phyloP scores from a whole-genome alignment of 2,888 invertebrate genomes.

The Diploptera punctata region DNA sequence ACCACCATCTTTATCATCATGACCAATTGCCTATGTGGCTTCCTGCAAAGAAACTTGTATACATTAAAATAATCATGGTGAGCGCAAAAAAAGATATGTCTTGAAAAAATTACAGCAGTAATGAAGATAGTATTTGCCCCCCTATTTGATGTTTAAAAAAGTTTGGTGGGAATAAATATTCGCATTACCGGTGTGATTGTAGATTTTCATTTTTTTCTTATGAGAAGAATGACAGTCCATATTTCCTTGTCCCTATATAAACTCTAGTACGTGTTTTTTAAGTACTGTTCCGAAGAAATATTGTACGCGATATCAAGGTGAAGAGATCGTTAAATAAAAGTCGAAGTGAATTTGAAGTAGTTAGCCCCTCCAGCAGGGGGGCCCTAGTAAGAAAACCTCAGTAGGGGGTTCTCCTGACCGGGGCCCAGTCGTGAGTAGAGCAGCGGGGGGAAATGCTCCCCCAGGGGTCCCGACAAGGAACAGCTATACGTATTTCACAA shows the following conservation, averaged over 20 bases:
- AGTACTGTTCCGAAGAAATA: conserved; percentile 6
- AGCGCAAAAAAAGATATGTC: background rate
- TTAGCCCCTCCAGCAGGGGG: conserved; percentile 31
- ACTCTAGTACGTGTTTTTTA: background rate
- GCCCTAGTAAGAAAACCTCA: conserved; percentile 22
- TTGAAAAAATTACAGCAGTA: background rate
- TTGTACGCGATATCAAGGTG: conserved; percentile 17
- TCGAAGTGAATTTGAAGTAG: conserved; percentile 28
- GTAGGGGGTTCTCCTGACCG: conserved; percentile 31
- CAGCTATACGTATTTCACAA: conserved; percentile 28
- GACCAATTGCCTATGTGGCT: background rate
- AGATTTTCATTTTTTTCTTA: background rate
- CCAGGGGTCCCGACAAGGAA: conserved; percentile 26
- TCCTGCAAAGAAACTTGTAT: background rate
- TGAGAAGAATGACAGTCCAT: background rate
- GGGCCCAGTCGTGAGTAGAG: conserved; percentile 1
- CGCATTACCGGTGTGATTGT: background rate
- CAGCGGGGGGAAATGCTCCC: conserved; percentile 22
- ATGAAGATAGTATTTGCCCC: background rate
- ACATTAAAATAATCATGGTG: background rate
- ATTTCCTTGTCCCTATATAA: background rate
- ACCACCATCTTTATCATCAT: background rate
- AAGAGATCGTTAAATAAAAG: conserved; percentile 29
- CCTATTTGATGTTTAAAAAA: background rate
- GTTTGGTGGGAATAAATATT: background rate